Base-by-base conservation (phyloP, 2,888 invertebrate species). In the Dicycla oo region DNA sequence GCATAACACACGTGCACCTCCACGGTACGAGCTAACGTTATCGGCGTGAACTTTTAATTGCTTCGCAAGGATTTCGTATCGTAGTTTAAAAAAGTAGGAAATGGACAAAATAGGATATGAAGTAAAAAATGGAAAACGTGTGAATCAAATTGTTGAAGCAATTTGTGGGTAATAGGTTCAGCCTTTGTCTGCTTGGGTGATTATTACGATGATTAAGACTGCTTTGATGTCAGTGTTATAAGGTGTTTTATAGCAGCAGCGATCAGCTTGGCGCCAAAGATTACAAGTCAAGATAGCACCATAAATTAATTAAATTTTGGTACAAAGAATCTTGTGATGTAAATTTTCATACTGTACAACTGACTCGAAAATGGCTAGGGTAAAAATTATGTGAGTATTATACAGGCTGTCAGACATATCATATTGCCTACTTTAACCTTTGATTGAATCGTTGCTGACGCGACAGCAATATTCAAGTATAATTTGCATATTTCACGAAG, bases 41-140 rank as follows among this genome's bases (percentile, higher is more conserved):
- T 64, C 72, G 43, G 38, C 66, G 34, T 69, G 30, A 84, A 74
- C 63, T 54, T 56, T 66, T 73, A 76, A 82, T 82, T 74, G 62
- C 56, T 64, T 67, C 53, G 71, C 49, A 70, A 78, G 64, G 63
- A 66, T 65, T 81, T 73, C 34, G 15, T 53, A 13, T n/a, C 13
- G 45, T 26, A 23, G 43, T 53, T 64, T n/a, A n/a, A 47, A 54
- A 58, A 30, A 38, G 5, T 61, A 47, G 11, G 20, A 69, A 65
- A 63, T 45, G 1, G 20, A 20, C 26, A 69, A 57, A 70, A 34
- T 53, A 74, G 61, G 76, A 57, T 61, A 47, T 75, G 58, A 72
- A 34, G 53, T 18, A 23, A 54, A 72, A 34, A 20, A 47, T n/a
- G 1, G 18, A 15, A 57, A 47, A 49, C 40, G 49, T 34, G 26